A percentile compares a stretch with the other conserved stretches of the same genome.
phyloP scores from a whole-genome alignment of 1,140 invertebrate species.

The Drosophila neocordata region DNA sequence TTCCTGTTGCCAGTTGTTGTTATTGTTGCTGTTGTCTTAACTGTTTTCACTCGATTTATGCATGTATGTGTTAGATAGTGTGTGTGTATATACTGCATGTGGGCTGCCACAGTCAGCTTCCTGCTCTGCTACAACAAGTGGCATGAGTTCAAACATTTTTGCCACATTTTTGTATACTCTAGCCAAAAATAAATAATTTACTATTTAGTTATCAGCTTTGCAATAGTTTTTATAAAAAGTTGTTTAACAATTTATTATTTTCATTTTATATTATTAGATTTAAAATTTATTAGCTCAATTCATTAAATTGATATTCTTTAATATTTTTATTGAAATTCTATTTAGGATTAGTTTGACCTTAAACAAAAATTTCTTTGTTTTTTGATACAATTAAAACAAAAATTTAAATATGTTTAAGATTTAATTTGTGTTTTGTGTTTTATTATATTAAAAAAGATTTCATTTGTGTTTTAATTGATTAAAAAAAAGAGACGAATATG shows the following conservation, averaged over 20 bases:
- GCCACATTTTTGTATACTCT: slow-evolving; percentile 62
- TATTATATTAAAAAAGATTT: no score
- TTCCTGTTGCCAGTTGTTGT: slow-evolving; percentile 73
- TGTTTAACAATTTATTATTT: no score
- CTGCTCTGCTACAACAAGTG: slow-evolving; percentile 71
- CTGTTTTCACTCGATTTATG: slow-evolving; percentile 70
- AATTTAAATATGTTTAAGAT: no score
- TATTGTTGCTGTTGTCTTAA: slow-evolving; percentile 68
- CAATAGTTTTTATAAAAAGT: not conserved
- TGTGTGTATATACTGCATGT: slow-evolving; percentile 48
- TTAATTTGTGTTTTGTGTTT: no score
- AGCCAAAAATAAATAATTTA: not conserved
- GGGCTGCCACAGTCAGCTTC: slow-evolving; percentile 63
- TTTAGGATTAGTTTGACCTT: not conserved
- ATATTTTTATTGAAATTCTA: not conserved
- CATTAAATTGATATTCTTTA: not conserved
- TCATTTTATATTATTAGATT: no score
- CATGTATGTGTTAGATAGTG: not conserved
- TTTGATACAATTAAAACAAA: no score
- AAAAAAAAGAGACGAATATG: not conserved
- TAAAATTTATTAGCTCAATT: not conserved
- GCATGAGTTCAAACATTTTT: slow-evolving; percentile 41
- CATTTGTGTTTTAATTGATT: not conserved
- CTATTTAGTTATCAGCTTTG: not conserved
- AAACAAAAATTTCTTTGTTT: no score